Base-by-base conservation (phyloP, 2,888 invertebrate species). In the Eurytoma adleriae region DNA sequence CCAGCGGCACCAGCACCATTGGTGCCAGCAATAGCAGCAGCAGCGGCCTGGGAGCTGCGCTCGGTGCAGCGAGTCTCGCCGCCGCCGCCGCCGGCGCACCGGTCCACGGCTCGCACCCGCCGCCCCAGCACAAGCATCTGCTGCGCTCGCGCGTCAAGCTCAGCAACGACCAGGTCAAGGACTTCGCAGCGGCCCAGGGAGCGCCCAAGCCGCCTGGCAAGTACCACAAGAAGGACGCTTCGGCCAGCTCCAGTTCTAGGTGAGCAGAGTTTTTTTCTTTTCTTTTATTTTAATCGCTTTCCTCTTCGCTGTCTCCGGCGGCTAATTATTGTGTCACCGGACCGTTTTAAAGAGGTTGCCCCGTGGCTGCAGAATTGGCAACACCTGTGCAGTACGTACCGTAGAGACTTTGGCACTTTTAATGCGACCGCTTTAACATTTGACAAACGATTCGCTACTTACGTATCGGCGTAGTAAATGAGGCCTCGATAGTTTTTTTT, bases 221-320 rank as follows among this genome's bases (percentile, higher is more conserved):
- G 76, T 89, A 90, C 84, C 88, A 90, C 84, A 90, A 90, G 71
- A 90, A 90, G 84, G 90, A 90, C 74, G 79, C 80, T n/a, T 85
- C 95, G 93, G 94, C 95, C 94, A 94, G 95, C 91, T 93, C 94
- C 88, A 93, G 93, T 86, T 93, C 92, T 88, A 93, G 93, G 93
- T 93, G 87, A 86, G 86, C 83, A 24, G 40, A 7, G 7, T 1
- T 10, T 1, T 40, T 40, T 40, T 40, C 40, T 40, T 40, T 40
- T 40, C n/a, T n/a, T n/a, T n/a, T n/a, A n/a, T 10, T 40, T 40
- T 40, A 40, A 40, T 7, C 7, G 10, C 1, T 40, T 40, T 40
- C 7, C 1, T 10, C 40, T 24, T 40, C 40, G 40, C 40, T 10
- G 40, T 40, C 7, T 10, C 40, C 10, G 40, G 40, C 40, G 40